Base-by-base conservation (phyloP, 2,888 invertebrate genomes). In the Ophraella communa region DNA sequence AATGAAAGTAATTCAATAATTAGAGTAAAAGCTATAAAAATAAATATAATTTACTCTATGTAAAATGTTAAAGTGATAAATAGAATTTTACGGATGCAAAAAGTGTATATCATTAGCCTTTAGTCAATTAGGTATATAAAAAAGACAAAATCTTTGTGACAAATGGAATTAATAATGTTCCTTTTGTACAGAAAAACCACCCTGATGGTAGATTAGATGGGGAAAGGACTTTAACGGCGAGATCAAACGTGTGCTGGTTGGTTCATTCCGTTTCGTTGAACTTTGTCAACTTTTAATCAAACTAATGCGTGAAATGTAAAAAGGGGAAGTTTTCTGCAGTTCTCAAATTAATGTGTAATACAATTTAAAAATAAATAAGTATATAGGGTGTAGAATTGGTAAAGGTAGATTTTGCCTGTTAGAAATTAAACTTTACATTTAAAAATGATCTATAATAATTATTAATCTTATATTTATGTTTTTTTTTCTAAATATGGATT, bases 271-370 rank as follows among this genome's bases (percentile, higher is more conserved):
- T 65, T 60, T 39, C 35, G 47, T 27, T 39, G 56, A 59, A 67
- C 60, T 56, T 63, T 61, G 64, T 64, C 64, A 62, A 64, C 62
- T 67, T 69, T 67, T 64, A 61, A 65, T 67, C 64, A 67, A 67
- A 67, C 64, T 67, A 67, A 67, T 69, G 63, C 63, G 47, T 62
- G 33, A 69, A 69, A 59, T 65, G 65, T 58, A 20, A 63, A 68
- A 63, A 62, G 55, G 55, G 58, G 56, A 20, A 27, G 39, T 39
- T 39, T 14, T 7, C 39, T 39, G 14, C 39, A 17, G 39, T 17
- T 39, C n/a, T 39, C 5, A 39, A 39, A 5, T 14, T 14, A 39
- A 3, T 39, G 39, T 17, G 2, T 17, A 39, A 17, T 17, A 39
- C 0, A 1, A 17, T 39, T 39, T 5, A 39, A 39, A 39, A 39